Evolutionary conservation across 2,113 vertebrate species (phyloP), one percentile per base, ranked within the genome.

Genomic region (Pedionomus torquatus): DNA sequence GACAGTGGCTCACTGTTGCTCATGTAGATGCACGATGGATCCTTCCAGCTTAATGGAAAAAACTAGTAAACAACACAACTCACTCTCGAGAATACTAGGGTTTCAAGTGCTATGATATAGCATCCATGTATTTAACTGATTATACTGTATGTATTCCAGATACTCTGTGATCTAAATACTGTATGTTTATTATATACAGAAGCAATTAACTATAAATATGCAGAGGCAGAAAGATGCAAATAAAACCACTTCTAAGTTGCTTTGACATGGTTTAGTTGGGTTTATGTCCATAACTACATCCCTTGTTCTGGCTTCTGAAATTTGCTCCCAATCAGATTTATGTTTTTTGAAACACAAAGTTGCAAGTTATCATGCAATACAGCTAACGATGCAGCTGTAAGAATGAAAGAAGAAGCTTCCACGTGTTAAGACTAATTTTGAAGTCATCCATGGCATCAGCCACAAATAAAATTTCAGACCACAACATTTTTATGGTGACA

Each of bases 161-260:
- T 84, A 66, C 30, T 77, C 39, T 70, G 81, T 68, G 46, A 66
- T 51, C 76, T 63, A 60, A 83, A 71, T 55, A 58, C 19, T 76
- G 57, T 43, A 68, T 24, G 75, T 75, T 69, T 74, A 26, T 57
- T 75, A 35, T 28, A 52, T 11, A 83, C 20, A 85, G 65, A 89
- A 91, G 17, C 44, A 76, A 66, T 81, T 87, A 89, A 83, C 12
- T 37, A 26, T 37, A 71, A 78, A 66, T 9, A 39, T 21, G 48
- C 33, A 82, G 35, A 93, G 33, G 55, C 14, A 6, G 61, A 89
- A 87, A 94, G 41, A 85, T 23, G 26, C 54, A 93, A 96, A 95
- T 95, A 97, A 97, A 95, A 44, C 11, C 52, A 76, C 33, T 92
- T 89, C n/a, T 19, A 76, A 82, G 52, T 63, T 90, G 57, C 77